phyloP scores from a whole-genome alignment of 2,113 vertebrate genomes.

The Myotis yumanensis region DNA sequence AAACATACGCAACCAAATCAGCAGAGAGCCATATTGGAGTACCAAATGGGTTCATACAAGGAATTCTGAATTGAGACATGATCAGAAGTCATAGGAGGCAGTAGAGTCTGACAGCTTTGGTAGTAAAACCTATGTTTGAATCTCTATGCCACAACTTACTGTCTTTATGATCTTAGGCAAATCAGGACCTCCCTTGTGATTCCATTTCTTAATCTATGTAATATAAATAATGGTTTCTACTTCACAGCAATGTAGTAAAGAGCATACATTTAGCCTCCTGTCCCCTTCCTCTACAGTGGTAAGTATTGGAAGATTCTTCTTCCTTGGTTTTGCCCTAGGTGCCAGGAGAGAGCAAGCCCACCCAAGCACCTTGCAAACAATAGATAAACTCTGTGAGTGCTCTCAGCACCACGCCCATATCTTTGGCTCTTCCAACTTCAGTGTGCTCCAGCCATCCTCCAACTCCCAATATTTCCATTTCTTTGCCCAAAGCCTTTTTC shows the following conservation, averaged over 20 bases:
- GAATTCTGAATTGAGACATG: background rate
- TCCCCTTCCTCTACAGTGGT: background rate
- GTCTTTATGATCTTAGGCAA: too few species aligned
- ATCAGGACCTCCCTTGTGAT: too few species aligned
- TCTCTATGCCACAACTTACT: background rate
- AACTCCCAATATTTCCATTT: background rate
- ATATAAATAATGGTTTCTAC: too few species aligned
- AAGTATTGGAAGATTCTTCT: background rate
- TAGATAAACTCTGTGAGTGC: background rate
- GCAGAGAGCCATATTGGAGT: background rate
- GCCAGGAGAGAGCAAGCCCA: background rate
- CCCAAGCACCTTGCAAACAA: background rate
- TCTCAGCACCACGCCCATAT: background rate
- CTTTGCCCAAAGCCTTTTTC: background rate
- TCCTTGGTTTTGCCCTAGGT: background rate
- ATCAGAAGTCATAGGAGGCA: background rate
- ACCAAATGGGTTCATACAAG: background rate
- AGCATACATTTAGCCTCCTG: background rate
- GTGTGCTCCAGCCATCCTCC: background rate
- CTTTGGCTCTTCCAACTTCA: background rate
- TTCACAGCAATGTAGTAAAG: too few species aligned
- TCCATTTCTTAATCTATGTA: too few species aligned
- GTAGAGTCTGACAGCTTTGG: background rate
- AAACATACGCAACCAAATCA: background rate
- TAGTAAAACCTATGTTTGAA: background rate